Conservation (phyloP, 2,113 vertebrate genomes). For the Grammomys dolichurus region DNA sequence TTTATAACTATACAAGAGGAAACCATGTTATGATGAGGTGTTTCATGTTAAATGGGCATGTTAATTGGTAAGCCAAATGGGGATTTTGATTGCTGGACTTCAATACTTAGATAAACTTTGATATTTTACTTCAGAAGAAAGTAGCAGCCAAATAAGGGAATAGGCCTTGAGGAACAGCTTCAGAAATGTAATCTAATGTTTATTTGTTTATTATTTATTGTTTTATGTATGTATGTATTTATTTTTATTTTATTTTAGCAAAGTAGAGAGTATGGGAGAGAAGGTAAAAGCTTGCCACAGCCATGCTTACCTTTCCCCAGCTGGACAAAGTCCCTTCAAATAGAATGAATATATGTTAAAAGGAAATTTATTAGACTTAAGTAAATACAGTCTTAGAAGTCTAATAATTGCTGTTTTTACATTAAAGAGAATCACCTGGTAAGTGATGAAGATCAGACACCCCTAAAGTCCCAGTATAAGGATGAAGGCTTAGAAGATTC, state of each 20-base stretch:
- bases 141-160: not conserved
- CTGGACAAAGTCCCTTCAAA: not conserved
- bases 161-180: not conserved
- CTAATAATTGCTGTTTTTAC: not conserved
- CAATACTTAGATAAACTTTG: not conserved
- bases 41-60: not conserved
- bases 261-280: not conserved
- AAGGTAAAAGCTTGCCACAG: not conserved
- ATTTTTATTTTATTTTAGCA: not conserved
- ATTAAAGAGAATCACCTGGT: not conserved
- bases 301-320: not conserved
- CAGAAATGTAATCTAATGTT: not conserved
- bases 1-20: not conserved
- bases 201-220: no score
- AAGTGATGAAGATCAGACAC: no score
- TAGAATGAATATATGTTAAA: not conserved
- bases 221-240: no score
- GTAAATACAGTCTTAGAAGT: not conserved
- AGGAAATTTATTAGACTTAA: not conserved
- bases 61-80: not conserved
- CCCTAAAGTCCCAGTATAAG: not conserved
- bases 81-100: not conserved
- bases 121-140: no score
- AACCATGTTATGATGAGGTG: not conserved
- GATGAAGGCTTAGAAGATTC: not conserved